Percentiles rank a stretch among this genome's conserved stretches.
phyloP scores from a whole-genome alignment of 2,888 invertebrate species.

The Acleris emargana region DNA sequence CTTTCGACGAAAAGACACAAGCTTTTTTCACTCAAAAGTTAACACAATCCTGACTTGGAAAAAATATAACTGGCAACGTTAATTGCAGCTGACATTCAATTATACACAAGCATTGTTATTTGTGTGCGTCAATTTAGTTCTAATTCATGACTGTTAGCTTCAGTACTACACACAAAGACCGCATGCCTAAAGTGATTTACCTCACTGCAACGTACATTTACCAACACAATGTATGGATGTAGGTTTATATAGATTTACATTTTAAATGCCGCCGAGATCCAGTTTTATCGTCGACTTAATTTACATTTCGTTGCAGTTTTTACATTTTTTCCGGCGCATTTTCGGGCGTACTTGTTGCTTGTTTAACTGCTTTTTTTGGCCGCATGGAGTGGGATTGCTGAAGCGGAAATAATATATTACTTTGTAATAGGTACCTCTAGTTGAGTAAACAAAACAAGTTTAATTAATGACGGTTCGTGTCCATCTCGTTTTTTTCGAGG shows the following conservation, averaged over 20 bases:
- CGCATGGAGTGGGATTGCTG: slow-evolving; percentile 8
- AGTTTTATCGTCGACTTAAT: slow-evolving; percentile 36
- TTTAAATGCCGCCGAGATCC: slow-evolving; percentile 34
- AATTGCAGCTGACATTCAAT: too few relatives aligned
- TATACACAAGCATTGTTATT: too few relatives aligned
- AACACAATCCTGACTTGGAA: too few relatives aligned
- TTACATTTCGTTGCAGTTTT: slow-evolving; percentile 34
- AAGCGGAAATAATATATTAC: slow-evolving; percentile 10
- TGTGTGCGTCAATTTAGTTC: too few relatives aligned
- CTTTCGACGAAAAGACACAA: too few relatives aligned
- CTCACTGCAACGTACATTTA: too few relatives aligned
- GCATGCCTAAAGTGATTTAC: too few relatives aligned
- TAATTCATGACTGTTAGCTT: too few relatives aligned
- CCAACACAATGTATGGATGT: background rate
- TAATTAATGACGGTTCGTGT: slow-evolving; percentile 34
- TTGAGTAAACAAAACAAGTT: slow-evolving; percentile 18
- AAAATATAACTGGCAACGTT: too few relatives aligned
- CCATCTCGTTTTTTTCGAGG: slow-evolving; percentile 26
- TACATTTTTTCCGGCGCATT: slow-evolving; percentile 23
- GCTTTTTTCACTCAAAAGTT: too few relatives aligned
- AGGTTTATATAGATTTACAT: slow-evolving; percentile 34
- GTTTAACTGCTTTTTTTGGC: too few relatives aligned
- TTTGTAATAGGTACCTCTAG: background rate
- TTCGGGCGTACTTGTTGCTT: slow-evolving; percentile 29
- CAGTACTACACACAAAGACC: too few relatives aligned